Base-by-base conservation (phyloP, 2,888 invertebrate genomes). In the Epirrita christyi region DNA sequence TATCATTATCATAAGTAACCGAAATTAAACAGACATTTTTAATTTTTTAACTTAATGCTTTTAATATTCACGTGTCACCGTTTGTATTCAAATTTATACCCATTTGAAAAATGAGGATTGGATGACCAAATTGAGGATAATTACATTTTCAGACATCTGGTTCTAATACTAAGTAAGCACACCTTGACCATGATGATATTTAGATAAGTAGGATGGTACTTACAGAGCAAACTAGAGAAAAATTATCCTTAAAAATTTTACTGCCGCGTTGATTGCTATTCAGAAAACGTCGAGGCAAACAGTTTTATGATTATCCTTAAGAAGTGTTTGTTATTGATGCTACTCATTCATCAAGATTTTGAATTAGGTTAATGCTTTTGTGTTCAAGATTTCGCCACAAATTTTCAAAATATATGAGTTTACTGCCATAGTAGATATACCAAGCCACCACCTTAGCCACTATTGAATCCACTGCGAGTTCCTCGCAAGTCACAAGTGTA, bases 221-320 rank as follows among this genome's bases (percentile, higher is more conserved):
- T 11, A 38, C 48, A 56, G 10, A 51, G 49, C 56, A 54, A 53
- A 52, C 47, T 13, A 47, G n/a, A 40, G 41, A 29, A 60, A 57
- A 46, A 50, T 48, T 52, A 63, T 65, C 64, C 62, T 58, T 54
- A 21, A 61, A 46, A 51, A 48, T 46, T 36, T 56, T 48, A 58
- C 42, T 58, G 41, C 41, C 49, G 43, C 45, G 28, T 57, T 43
- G 49, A 59, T 65, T 58, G 44, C 38, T 32, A 67, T 63, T 63
- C 64, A 55, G 7, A 49, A 50, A 54, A 50, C 62, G 58, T 59
- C 14, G 59, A 54, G 55, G 59, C 36, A 57, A 59, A 55, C 55
- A 40, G 43, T 57, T 49, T 43, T 28, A 58, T 56, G 49, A n/a
- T 57, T 67, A 59, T 65, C 65, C 65, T 62, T 47, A 52, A 52